A percentile compares a stretch with the other conserved stretches of the same genome.
phyloP scores from a whole-genome alignment of 2,113 vertebrate species.

The Muscicapa adusta region DNA sequence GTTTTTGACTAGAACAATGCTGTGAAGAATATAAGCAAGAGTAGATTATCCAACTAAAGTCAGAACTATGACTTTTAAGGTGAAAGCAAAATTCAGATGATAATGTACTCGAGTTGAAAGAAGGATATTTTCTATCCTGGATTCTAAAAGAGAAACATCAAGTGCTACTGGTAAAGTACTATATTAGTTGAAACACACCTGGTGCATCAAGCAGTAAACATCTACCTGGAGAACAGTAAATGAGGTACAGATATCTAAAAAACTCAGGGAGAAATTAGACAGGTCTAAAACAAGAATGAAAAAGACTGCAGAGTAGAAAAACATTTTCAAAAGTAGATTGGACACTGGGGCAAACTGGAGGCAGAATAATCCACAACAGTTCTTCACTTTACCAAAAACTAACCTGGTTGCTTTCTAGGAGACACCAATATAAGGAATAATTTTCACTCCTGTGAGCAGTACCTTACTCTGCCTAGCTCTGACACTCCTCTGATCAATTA shows the following conservation, averaged over 20 bases:
- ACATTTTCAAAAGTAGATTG: neutral
- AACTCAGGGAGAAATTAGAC: neutral
- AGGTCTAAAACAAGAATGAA: neutral
- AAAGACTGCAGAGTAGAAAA: neutral
- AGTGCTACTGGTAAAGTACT: neutral
- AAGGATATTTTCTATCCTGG: neutral
- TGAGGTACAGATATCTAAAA: neutral
- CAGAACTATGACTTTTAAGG: neutral
- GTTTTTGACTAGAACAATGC: neutral
- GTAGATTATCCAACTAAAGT: neutral
- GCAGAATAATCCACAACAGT: neutral
- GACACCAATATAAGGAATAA: neutral
- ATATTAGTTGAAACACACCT: neutral
- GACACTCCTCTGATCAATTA: neutral
- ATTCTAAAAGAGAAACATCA: neutral
- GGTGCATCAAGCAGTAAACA: neutral
- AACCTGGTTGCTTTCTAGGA: neutral
- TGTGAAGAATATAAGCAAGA: neutral
- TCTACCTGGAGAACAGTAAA: neutral
- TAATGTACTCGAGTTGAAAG: neutral
- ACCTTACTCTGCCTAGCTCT: neutral
- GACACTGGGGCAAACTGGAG: neutral
- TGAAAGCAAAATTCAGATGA: neutral
- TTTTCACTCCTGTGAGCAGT: neutral
- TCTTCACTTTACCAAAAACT: neutral